Evolutionary conservation across 2,888 invertebrate species (phyloP).

Genomic region (Pocota personata): DNA sequence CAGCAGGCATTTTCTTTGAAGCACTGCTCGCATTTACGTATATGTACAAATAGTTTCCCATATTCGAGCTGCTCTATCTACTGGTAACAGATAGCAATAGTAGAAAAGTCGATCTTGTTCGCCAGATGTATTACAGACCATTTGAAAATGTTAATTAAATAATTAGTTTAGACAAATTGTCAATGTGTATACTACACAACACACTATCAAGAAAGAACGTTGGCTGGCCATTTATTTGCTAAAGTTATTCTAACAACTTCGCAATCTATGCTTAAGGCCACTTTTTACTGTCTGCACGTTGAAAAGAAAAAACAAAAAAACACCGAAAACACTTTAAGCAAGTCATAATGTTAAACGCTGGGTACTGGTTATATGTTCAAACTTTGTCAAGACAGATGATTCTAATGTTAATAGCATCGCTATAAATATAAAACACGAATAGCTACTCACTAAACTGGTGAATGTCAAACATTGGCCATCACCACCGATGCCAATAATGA

Average conservation of each 20-base stretch:
- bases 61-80: not conserved
- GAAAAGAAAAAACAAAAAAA: not conserved
- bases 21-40: not conserved
- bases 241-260: not conserved
- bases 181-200: not conserved
- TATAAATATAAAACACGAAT: not conserved
- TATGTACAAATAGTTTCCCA: not conserved
- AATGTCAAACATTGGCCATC: conserved; percentile 52
- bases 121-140: conserved; percentile 6
- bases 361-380: not conserved
- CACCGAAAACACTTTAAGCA: not conserved
- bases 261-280: conserved; percentile 38
- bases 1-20: not conserved
- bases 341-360: not conserved
- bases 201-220: conserved; percentile 1
- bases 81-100: not conserved
- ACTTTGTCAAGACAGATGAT: not conserved
- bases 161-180: not conserved
- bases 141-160: conserved; percentile 23
- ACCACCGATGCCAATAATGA: not conserved
- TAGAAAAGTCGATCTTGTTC: conserved; percentile 7
- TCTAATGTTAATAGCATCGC: not conserved
- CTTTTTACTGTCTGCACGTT: conserved; percentile 1
- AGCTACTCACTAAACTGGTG: not conserved
- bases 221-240: not conserved